Percentiles rank a stretch among this genome's conserved stretches.
These are phyloP conservation scores for Lutjanus argentimaculatus DNA, from an alignment of 2,797 vertebrate genomes.

Conservation along the genomic window DNA sequence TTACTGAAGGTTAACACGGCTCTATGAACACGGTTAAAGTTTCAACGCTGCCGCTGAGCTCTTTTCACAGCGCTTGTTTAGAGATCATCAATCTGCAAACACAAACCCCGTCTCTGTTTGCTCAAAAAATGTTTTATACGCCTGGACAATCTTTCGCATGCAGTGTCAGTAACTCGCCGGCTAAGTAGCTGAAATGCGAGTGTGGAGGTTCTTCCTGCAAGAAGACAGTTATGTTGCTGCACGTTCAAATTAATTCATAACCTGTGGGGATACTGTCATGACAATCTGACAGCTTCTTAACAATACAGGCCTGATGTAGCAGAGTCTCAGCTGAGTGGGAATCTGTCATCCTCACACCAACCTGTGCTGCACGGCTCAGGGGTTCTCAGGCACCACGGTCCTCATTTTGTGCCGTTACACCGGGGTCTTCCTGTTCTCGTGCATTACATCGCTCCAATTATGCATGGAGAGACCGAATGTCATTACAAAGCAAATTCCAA, in stretches of 20 bases:
- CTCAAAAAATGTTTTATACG: neutral
- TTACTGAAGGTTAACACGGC: conserved; percentile 48
- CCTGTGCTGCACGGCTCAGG: conserved; percentile 19
- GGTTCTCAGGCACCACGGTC: neutral
- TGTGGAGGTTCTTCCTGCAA: conserved; percentile 16
- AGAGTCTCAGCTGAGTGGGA: conserved; percentile 40
- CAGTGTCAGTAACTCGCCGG: conserved; percentile 13
- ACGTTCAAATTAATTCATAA: conserved; percentile 70
- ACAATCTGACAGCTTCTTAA: conserved; percentile 66
- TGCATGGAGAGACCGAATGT: neutral
- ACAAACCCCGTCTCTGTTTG: neutral
- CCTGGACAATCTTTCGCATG: neutral
- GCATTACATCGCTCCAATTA: neutral
- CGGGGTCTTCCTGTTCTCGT: neutral
- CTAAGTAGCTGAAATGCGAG: conserved; percentile 21
- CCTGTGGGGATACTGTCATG: conserved; percentile 66
- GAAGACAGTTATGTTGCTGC: conserved; percentile 57
- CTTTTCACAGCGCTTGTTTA: neutral
- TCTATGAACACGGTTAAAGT: conserved; percentile 7
- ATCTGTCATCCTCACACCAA: conserved; percentile 54
- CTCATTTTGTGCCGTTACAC: neutral
- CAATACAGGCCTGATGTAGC: conserved; percentile 51
- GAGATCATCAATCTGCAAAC: neutral
- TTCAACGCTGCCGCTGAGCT: conserved; percentile 1
- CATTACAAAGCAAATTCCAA: conserved; percentile 27